Percentiles rank a stretch among this genome's conserved stretches.
phyloP scores from a whole-genome alignment of 2,888 invertebrate genomes.

The Siphlonurus alternatus region DNA sequence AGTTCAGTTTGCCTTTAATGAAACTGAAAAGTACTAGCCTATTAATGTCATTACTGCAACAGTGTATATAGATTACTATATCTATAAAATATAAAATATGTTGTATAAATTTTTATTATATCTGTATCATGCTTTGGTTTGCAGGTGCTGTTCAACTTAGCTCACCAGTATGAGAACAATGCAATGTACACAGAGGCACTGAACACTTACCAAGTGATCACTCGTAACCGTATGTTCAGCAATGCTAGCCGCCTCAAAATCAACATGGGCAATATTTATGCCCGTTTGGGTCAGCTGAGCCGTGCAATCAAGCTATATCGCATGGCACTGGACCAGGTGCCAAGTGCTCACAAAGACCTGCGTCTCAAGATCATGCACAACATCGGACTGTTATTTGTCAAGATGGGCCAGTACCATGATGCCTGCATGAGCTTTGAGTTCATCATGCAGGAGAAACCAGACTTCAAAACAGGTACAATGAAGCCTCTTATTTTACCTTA shows the following conservation, averaged over 20 bases:
- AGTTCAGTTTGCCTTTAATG: no score
- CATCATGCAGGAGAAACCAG: conserved; percentile 91
- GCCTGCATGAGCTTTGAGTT: conserved; percentile 95
- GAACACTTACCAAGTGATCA: conserved; percentile 87
- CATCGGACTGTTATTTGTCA: conserved; percentile 84
- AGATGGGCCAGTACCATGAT: conserved; percentile 92
- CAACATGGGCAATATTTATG: conserved; percentile 97
- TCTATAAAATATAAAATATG: no score
- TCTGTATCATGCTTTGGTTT: conserved; percentile 13
- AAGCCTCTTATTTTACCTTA: neutral
- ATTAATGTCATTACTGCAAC: no score
- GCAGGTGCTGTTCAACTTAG: conserved; percentile 88
- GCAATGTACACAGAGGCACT: conserved; percentile 93
- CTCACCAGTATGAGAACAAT: conserved; percentile 84
- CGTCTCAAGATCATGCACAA: conserved; percentile 97
- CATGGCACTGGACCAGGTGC: conserved; percentile 96
- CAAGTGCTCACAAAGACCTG: conserved; percentile 81
- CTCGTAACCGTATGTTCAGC: conserved; percentile 82
- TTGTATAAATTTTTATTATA: neutral
- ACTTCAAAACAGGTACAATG: conserved; percentile 49
- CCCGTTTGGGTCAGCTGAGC: conserved; percentile 79
- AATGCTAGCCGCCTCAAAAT: conserved; percentile 88
- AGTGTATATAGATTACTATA: no score
- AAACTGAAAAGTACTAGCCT: no score
- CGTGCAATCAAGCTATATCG: conserved; percentile 95